These are phyloP conservation scores for Ceratoteleas bidentatus DNA, from an alignment of 1,140 invertebrate species.

Conservation along the genomic window DNA sequence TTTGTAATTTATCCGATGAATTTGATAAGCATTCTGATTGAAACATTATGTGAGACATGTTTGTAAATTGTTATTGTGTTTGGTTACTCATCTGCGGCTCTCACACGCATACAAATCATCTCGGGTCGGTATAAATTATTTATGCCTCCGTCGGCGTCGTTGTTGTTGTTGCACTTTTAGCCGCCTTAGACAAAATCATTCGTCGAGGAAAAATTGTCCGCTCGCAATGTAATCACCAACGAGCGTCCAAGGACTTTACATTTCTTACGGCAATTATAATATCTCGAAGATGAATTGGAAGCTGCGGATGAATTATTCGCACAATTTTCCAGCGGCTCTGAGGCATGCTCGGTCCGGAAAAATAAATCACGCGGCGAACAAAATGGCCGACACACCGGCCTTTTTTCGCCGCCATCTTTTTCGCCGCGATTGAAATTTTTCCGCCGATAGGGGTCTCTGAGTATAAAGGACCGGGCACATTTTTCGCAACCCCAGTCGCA, in stretches of 20 bases:
- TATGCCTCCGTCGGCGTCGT: too few species aligned
- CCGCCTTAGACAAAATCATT: slow-evolving; percentile 8
- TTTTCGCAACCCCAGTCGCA: too few species aligned
- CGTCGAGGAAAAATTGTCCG: slow-evolving; percentile 12
- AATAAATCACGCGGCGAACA: too few species aligned
- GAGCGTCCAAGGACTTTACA: slow-evolving; percentile 8
- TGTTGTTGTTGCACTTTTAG: too few species aligned
- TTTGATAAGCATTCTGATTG: slow-evolving; percentile 3
- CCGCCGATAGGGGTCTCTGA: too few species aligned
- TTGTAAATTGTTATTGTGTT: slow-evolving; percentile 2
- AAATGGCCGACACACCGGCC: too few species aligned
- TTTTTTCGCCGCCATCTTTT: too few species aligned
- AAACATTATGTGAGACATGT: neutral
- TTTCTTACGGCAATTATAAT: slow-evolving; percentile 12
- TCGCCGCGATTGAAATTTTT: too few species aligned
- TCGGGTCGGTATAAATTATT: slow-evolving; percentile 7
- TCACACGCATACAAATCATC: slow-evolving; percentile 1
- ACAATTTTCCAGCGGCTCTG: neutral
- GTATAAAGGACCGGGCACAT: too few species aligned
- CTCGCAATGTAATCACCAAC: slow-evolving; percentile 14
- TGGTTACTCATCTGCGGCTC: slow-evolving; percentile 7
- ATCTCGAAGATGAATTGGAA: slow-evolving; percentile 7
- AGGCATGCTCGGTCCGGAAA: too few species aligned
- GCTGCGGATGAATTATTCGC: neutral
- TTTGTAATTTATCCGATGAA: neutral